Conservation (phyloP, 2,113 vertebrate species). For the Phodopus roborovskii region DNA sequence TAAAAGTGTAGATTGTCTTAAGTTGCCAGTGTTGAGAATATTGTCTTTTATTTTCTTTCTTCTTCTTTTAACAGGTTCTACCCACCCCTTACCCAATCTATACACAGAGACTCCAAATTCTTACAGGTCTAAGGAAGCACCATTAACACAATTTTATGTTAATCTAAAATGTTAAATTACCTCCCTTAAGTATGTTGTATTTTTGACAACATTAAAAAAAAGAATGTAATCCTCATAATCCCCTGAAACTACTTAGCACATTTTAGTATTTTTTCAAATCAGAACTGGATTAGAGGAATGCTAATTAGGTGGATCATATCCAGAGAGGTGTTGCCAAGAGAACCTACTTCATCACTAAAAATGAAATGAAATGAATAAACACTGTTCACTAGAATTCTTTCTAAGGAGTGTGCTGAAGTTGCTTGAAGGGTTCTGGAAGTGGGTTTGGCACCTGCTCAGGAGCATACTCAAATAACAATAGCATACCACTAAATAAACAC, state of each 20-base stretch:
- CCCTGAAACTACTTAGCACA: neutral
- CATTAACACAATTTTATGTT: neutral
- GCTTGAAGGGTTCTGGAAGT: neutral
- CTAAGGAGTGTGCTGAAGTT: neutral
- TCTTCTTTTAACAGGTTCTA: neutral
- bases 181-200: neutral
- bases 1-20: conserved; percentile 61
- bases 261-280: conserved; percentile 51
- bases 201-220: conserved; percentile 30
- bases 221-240: neutral
- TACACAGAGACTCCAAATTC: neutral
- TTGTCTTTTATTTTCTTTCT: neutral
- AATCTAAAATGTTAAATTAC: neutral
- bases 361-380: neutral
- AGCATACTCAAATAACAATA: neutral
- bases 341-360: neutral
- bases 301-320: neutral
- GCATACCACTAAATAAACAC: conserved; percentile 13
- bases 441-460: neutral
- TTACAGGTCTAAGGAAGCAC: neutral
- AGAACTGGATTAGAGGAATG: neutral
- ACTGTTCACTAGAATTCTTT: neutral
- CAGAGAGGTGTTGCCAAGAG: neutral
- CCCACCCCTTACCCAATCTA: neutral
- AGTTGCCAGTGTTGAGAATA: conserved; percentile 42